Evolutionary conservation across 1,140 invertebrate species (phyloP).

Genomic region (Drosophila kohkoa): DNA sequence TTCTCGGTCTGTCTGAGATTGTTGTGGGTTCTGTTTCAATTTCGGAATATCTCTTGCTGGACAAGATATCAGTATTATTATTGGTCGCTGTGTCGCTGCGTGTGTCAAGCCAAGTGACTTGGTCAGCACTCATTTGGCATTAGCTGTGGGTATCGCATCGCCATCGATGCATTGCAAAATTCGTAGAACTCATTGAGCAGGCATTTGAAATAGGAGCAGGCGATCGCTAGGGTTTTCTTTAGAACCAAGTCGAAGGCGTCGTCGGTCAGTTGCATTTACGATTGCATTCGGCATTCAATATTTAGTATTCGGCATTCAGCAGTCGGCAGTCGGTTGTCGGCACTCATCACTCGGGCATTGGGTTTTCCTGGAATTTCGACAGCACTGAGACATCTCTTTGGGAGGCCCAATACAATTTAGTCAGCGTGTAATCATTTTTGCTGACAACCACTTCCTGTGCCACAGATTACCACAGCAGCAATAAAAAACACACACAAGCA

Average conservation of each 20-base stretch:
- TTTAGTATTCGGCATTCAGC: neutral
- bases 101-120: conserved; percentile 35
- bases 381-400: neutral
- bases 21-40: neutral
- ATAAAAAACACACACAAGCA: neutral
- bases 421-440: conserved; percentile 50
- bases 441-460: conserved; percentile 55
- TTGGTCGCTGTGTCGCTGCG: conserved; percentile 26
- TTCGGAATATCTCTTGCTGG: too few relatives aligned
- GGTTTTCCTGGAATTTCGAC: conserved; percentile 36
- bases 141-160: neutral
- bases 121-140: conserved; percentile 31
- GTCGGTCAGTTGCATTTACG: conserved; percentile 35
- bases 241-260: conserved; percentile 19
- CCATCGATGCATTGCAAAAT: conserved; percentile 52
- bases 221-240: conserved; percentile 25
- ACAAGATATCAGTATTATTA: too few relatives aligned
- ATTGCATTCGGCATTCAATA: conserved; percentile 24
- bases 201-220: conserved; percentile 50
- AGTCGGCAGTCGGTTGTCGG: neutral
- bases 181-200: conserved; percentile 53
- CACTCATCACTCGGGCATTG: conserved; percentile 10
- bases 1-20: neutral
- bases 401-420: conserved; percentile 45
- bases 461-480: conserved; percentile 17